phyloP scores from a whole-genome alignment of 2,888 invertebrate genomes.

The Hyppa rectilinea region DNA sequence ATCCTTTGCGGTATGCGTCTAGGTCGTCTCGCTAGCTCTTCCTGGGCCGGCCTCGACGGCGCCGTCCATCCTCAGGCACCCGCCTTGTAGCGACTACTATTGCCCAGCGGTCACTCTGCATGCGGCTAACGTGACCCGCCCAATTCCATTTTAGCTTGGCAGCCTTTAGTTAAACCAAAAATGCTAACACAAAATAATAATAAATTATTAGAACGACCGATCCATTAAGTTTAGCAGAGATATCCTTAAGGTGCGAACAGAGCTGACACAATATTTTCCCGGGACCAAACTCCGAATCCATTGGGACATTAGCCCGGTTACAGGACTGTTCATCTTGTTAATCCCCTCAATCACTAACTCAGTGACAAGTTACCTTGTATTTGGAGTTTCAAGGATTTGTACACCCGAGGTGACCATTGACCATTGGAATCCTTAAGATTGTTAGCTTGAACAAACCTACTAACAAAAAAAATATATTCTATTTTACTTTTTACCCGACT shows the following conservation, averaged over 20 bases:
- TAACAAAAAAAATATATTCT: no score
- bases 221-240: conserved; percentile 14
- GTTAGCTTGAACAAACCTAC: background rate
- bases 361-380: conserved; percentile 50
- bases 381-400: conserved; percentile 28
- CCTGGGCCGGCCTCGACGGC: no score
- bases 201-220: conserved; percentile 2
- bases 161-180: background rate
- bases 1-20: no score
- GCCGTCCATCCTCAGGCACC: no score
- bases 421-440: background rate
- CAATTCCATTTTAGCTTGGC: no score
- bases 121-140: no score
- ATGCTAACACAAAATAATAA: background rate
- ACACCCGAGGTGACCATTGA: background rate
- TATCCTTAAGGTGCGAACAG: conserved; percentile 26
- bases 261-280: conserved; percentile 49
- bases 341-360: conserved; percentile 48
- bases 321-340: conserved; percentile 51
- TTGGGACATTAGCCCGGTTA: conserved; percentile 43
- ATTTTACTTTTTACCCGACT: background rate
- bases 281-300: conserved; percentile 36
- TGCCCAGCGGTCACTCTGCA: no score
- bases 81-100: no score
- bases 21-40: no score